These are phyloP conservation scores for Danaus chrysippus DNA, from an alignment of 2,888 invertebrate genomes.

Conservation along the genomic window DNA sequence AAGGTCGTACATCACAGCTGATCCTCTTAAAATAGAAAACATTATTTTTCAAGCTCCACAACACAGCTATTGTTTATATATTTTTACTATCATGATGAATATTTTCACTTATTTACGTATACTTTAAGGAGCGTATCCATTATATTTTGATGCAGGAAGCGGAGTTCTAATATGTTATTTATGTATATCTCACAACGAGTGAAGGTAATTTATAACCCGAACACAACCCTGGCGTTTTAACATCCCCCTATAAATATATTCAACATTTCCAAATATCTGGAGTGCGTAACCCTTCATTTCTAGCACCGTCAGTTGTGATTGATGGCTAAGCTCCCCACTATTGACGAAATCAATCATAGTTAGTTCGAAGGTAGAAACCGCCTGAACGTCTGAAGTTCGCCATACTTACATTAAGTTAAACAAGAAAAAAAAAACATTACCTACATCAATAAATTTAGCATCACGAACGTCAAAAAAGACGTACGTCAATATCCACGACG, in stretches of 20 bases:
- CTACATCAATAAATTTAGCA: too few relatives aligned
- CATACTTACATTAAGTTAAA: conserved; percentile 3
- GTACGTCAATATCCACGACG: too few relatives aligned
- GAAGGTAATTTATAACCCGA: too few relatives aligned
- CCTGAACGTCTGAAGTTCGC: conserved; percentile 7
- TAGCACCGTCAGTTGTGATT: conserved; percentile 28
- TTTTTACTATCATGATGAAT: too few relatives aligned
- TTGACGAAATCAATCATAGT: conserved; percentile 31
- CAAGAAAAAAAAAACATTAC: too few relatives aligned
- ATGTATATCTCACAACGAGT: too few relatives aligned
- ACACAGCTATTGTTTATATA: too few relatives aligned
- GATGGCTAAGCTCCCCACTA: conserved; percentile 28
- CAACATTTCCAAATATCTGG: conserved; percentile 8
- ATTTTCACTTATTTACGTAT: too few relatives aligned
- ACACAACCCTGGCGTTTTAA: conserved; percentile 1
- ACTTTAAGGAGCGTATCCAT: too few relatives aligned
- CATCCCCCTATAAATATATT: conserved; percentile 1
- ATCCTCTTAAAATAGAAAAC: conserved; percentile 4
- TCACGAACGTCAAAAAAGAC: too few relatives aligned
- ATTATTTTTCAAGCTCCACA: background rate
- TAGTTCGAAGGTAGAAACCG: conserved; percentile 17
- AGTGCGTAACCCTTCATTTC: conserved; percentile 15
- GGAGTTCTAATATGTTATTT: too few relatives aligned
- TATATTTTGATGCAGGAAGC: too few relatives aligned
- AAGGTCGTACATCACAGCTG: conserved; percentile 3